Evolutionary conservation across 2,888 invertebrate species (phyloP), one percentile per base, ranked within the genome.

Genomic region (Ochropacha duplaris): DNA sequence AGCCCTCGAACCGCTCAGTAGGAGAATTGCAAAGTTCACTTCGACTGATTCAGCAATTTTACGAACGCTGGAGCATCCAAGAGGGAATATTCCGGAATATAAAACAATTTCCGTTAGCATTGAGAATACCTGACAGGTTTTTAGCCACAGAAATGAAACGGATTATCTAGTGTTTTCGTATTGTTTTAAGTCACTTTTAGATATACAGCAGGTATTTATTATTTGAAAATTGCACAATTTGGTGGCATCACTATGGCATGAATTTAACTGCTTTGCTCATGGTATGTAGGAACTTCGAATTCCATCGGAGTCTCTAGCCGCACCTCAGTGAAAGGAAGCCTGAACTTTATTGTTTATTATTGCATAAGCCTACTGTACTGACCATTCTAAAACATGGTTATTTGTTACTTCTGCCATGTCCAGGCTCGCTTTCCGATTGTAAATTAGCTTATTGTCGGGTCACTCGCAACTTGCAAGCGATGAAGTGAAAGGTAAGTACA

Each of bases 391-490:
- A 74, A 62, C 71, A 72, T 73, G 60, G 69, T 64, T 67, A 67
- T 77, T 77, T 68, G 75, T 76, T 81, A 70, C 76, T 69, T 68
- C 72, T 68, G 67, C 65, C 60, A 70, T 67, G 70, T 71, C 68
- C 66, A 74, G 74, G 72, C 72, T 72, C 64, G 72, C 81, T 85
- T 84, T 84, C 74, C 62, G 77, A 78, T 81, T 77, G 72, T 76
- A 78, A 79, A 81, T 81, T 79, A 78, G 74, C 75, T 78, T 81
- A 69, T 79, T 80, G 77, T 81, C 76, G 72, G 70, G 67, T 74
- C 72, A 74, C 61, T 68, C 68, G 62, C 68, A 68, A 74, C 61
- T 68, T 67, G 62, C 68, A 68, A 57, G 26, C 57, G 55, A 60
- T 63, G 28, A 57, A 79, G 86, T 85, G 85, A 87, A 87, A 87